phyloP scores from a whole-genome alignment of 2,888 invertebrate species.

The Scaptomyza caliginosa region DNA sequence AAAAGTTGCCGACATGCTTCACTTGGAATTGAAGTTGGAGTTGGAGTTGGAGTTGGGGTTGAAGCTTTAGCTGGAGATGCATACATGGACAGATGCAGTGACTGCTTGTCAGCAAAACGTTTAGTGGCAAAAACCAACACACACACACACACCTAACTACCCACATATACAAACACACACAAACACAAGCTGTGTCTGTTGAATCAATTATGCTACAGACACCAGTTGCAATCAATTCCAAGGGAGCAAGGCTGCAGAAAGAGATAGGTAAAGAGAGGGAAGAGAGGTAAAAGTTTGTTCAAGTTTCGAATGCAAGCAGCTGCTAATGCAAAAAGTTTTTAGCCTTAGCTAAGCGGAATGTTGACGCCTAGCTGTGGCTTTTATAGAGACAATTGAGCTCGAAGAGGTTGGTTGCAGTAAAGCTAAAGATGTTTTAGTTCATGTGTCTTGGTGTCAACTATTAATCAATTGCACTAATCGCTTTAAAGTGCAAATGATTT shows the following conservation, averaged over 20 bases:
- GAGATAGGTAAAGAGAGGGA: not conserved
- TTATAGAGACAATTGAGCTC: not conserved
- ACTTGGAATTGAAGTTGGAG: not conserved
- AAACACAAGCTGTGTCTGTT: constrained; percentile 46
- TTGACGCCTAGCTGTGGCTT: constrained; percentile 48
- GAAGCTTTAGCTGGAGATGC: constrained; percentile 4
- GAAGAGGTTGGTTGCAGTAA: not conserved
- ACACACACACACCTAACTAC: constrained; percentile 24
- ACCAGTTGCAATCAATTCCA: constrained; percentile 61
- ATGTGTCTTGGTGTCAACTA: constrained; percentile 25
- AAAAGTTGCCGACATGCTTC: constrained; percentile 44
- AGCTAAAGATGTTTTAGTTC: not conserved
- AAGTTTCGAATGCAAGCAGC: constrained; percentile 52
- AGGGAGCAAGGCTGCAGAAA: constrained; percentile 20
- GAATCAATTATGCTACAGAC: constrained; percentile 76
- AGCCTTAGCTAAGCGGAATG: constrained; percentile 50
- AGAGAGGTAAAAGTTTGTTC: constrained; percentile 5
- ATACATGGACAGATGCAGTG: constrained; percentile 60
- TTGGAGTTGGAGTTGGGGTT: constrained; percentile 1
- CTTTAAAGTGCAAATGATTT: constrained; percentile 8
- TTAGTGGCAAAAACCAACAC: constrained; percentile 67
- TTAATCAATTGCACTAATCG: constrained; percentile 39
- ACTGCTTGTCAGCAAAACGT: constrained; percentile 77
- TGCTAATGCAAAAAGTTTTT: constrained; percentile 74
- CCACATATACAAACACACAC: constrained; percentile 7